Percentiles rank a stretch among this genome's conserved stretches.
phyloP scores from a whole-genome alignment of 2,797 vertebrate species.

The Hypotaenidia okinawae region DNA sequence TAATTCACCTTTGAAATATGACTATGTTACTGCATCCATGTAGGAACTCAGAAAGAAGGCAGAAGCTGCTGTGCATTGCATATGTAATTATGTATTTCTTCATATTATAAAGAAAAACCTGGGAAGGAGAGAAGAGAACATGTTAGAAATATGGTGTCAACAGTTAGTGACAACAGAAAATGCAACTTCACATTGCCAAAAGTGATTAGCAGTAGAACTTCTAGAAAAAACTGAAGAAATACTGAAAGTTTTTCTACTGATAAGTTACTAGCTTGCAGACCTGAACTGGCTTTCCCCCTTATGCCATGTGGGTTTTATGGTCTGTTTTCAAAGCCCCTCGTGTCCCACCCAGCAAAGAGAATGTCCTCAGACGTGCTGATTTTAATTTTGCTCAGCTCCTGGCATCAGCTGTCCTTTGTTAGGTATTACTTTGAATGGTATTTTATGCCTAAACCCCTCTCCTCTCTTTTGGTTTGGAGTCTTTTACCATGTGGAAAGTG shows the following conservation, averaged over 20 bases:
- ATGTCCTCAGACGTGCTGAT: background rate
- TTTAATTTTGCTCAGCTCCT: background rate
- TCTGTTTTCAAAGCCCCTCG: background rate
- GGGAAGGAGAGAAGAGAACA: background rate
- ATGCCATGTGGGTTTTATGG: background rate
- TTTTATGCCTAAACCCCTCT: background rate
- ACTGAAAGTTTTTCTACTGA: rapidly evolving
- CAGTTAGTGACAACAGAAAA: background rate
- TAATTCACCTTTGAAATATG: background rate
- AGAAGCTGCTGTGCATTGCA: background rate
- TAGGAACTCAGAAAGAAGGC: background rate
- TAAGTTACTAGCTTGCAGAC: background rate
- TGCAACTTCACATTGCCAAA: background rate
- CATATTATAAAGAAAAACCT: background rate
- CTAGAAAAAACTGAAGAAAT: background rate
- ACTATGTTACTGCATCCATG: background rate
- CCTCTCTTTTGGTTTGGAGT: background rate
- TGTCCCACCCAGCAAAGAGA: rapidly evolving
- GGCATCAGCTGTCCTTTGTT: background rate
- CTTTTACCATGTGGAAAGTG: background rate
- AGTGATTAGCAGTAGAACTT: background rate
- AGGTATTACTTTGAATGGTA: background rate
- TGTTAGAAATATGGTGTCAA: background rate
- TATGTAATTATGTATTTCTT: background rate
- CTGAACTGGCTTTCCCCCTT: background rate